Evolutionary conservation across 2,888 invertebrate genomes (phyloP).

Genomic region (Torymus texanus): DNA sequence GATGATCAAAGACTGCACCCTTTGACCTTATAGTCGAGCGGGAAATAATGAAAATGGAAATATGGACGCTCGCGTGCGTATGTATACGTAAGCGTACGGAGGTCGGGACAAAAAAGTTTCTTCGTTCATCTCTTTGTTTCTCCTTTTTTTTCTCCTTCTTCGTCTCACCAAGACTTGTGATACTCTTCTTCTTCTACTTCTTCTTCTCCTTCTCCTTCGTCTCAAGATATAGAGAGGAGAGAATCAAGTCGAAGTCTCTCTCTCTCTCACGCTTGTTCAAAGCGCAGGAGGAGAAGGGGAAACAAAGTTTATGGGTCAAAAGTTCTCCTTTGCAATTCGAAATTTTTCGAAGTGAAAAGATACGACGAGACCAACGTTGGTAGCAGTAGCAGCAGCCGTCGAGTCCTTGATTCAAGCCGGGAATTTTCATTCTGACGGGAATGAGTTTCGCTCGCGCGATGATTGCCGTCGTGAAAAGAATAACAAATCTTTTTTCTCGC

Average conservation of each 20-base stretch:
- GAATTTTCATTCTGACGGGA: slow-evolving; percentile 19
- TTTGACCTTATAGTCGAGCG: slow-evolving; percentile 19
- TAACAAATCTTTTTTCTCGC: not conserved
- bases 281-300: not conserved
- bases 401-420: slow-evolving; percentile 25
- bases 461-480: slow-evolving; percentile 18
- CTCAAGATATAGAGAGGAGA: too few relatives aligned
- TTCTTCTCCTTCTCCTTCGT: not conserved
- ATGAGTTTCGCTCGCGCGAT: slow-evolving; percentile 16
- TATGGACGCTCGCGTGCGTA: not conserved
- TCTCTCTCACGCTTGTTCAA: not conserved
- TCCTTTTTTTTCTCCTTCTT: not conserved
- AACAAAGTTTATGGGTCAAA: slow-evolving; percentile 38
- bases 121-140: slow-evolving; percentile 12
- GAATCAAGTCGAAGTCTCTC: not conserved
- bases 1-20: slow-evolving; percentile 31
- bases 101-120: slow-evolving; percentile 3
- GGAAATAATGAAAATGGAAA: slow-evolving; percentile 42
- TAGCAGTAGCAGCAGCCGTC: not conserved
- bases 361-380: not conserved
- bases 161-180: not conserved
- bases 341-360: slow-evolving; percentile 14
- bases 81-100: not conserved
- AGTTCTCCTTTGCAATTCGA: slow-evolving; percentile 38
- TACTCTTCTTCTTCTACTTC: not conserved